A percentile compares a stretch with the other conserved stretches of the same genome.
phyloP scores from a whole-genome alignment of 2,113 vertebrate species.

The Apteryx mantelli region DNA sequence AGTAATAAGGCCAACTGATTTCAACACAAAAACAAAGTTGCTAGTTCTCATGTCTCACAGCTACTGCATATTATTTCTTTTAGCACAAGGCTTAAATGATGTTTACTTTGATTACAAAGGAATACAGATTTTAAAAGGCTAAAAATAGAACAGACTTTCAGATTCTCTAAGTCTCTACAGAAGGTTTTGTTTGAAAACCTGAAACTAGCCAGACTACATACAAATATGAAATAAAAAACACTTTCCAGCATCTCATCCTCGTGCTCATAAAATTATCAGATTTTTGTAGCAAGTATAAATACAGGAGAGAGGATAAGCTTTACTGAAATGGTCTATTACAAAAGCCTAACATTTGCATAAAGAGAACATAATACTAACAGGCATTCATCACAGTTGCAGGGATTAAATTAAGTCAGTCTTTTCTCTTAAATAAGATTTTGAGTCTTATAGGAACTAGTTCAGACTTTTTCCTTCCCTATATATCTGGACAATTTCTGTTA shows the following conservation, averaged over 20 bases:
- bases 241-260: background rate
- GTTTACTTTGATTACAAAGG: background rate
- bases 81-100: background rate
- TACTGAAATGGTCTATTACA: background rate
- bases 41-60: background rate
- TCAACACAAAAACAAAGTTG: background rate
- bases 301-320: background rate
- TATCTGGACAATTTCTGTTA: background rate
- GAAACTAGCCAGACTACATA: background rate
- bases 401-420: background rate
- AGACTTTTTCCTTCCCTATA: background rate
- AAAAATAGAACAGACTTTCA: background rate
- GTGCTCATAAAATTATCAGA: background rate
- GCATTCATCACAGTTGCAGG: constrained; percentile 16
- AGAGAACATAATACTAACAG: constrained; percentile 3
- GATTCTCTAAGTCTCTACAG: background rate
- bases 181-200: constrained; percentile 4
- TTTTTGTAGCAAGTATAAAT: background rate
- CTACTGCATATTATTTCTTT: background rate
- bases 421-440: constrained; percentile 8
- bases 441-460: background rate
- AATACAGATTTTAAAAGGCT: background rate
- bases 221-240: background rate
- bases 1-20: background rate
- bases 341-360: background rate